Evolutionary conservation across 2,888 invertebrate species (phyloP), one percentile per base, ranked within the genome.

Genomic region (Tipula confusa): DNA sequence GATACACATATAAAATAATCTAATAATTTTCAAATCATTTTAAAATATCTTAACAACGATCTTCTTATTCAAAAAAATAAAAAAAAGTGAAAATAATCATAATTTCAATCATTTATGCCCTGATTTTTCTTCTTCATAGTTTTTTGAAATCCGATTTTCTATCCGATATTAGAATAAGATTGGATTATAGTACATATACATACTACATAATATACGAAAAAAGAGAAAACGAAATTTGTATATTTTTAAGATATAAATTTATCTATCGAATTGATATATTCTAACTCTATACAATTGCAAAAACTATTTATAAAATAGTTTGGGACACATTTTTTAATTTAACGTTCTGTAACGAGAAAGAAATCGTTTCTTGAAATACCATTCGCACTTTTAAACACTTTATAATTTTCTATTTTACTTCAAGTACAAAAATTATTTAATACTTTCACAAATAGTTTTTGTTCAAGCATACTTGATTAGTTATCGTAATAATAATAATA

Each of bases 11-110:
- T 64, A 64, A 64, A 18, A 24, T 64, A 64, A 64, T 64, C 64
- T 64, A 64, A 64, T 24, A 64, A 64, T 64, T 64, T 64, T 64
- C 24, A 64, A 64, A 64, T 64, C 64, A 64, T 24, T 64, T 64
- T 24, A 64, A 64, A 64, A 64, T 64, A 64, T 64, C 64, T 64
- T 64, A 64, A 64, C 43, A 43, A 15, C 64, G 24, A 64, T 64
- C 64, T 24, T 64, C 64, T 24, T 64, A 64, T 64, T 64, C 13
- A 43, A 3, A 38, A n/a, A 38, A 7, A 24, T 6, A 64, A 24
- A 64, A 64, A 64, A 64, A 64, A 64, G 64, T 64, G 64, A 64
- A 64, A 64, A 64, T 64, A 64, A 64, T 64, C 64, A 64, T 64
- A 64, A 64, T 64, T 64, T 64, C 18, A 64, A 64, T 64, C 64